Evolutionary conservation across 1,140 invertebrate genomes (phyloP), one percentile per base, ranked within the genome.

Genomic region (Lithobius niger): DNA sequence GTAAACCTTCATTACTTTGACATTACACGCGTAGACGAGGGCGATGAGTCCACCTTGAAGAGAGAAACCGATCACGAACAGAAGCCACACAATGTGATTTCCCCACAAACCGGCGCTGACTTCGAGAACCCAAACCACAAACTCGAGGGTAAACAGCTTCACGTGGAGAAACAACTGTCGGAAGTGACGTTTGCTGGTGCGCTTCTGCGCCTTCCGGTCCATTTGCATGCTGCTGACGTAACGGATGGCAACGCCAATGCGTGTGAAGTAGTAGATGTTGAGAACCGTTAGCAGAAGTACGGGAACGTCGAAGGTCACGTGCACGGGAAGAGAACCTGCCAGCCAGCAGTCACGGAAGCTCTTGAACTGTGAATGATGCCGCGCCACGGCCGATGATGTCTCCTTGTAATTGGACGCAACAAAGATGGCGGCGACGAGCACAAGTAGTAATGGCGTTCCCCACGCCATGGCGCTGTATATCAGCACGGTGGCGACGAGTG

Each of bases 21-120:
- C 81, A 66, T 81, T 81, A 66, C 80, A 82, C 6, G 79, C 79
- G 49, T 81, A 79, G 52, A 77, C 72, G 56, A 82, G 66, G 2
- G 80, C 76, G 6, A 81, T 74, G 26, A 78, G 68, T 31, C 80
- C 73, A 25, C 80, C 80, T 69, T 81, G 74, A 60, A 75, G 64
- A 4, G 65, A 63, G 58, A 73, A 72, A 21, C 65, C 65, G n/a
- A 74, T 65, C 60, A 74, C 71, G 63, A 72, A 77, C 15, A 68
- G 63, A 36, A 72, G 68, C 72, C 73, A 74, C 15, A 60, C 52
- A 22, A 58, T 26, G 26, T 53, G 55, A 42, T 49, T 50, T 10
- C 13, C 45, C 66, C 15, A 67, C 66, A 27, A 67, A 27, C 52
- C 66, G 66, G 69, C 65, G n/a, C 70, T 57, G 10, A 69, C 18